phyloP scores from a whole-genome alignment of 1,140 invertebrate species.

The Brachionus koreanus region DNA sequence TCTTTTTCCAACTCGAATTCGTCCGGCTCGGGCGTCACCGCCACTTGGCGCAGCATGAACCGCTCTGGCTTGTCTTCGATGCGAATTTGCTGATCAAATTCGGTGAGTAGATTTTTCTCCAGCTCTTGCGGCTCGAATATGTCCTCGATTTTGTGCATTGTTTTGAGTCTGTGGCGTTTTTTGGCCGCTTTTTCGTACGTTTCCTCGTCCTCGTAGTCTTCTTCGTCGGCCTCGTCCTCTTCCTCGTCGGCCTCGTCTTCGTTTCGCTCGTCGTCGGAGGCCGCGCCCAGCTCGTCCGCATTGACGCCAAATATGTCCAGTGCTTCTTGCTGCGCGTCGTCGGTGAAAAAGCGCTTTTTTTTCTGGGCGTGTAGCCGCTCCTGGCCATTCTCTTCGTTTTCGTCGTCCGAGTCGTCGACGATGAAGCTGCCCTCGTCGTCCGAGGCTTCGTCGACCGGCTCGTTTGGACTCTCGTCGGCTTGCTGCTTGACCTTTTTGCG shows the following conservation, averaged over 20 bases:
- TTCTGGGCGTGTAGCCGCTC: not conserved
- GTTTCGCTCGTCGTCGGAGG: slow-evolving; percentile 76
- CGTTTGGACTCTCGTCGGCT: not conserved
- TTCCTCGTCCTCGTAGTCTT: slow-evolving; percentile 66
- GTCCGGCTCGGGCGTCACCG: slow-evolving; percentile 68
- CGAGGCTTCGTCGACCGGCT: not conserved
- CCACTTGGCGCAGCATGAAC: slow-evolving; percentile 72
- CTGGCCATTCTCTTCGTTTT: not conserved
- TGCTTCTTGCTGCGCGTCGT: slow-evolving; percentile 80
- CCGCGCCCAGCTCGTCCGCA: slow-evolving; percentile 91
- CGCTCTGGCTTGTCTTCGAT: slow-evolving; percentile 60
- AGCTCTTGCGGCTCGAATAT: slow-evolving; percentile 95
- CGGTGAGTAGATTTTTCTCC: slow-evolving; percentile 89
- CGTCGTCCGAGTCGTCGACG: slow-evolving; percentile 3
- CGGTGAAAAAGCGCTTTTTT: slow-evolving; percentile 17
- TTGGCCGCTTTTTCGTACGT: slow-evolving; percentile 74
- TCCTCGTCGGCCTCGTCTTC: slow-evolving; percentile 65
- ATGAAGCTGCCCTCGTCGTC: slow-evolving; percentile 40
- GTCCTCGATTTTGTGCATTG: slow-evolving; percentile 47
- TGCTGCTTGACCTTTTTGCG: not conserved
- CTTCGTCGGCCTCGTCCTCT: slow-evolving; percentile 59
- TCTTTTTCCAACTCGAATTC: slow-evolving; percentile 82
- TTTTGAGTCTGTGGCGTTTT: slow-evolving; percentile 59
- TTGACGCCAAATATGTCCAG: slow-evolving; percentile 98
- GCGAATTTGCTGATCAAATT: slow-evolving; percentile 79